Base-by-base conservation (phyloP, 2,113 vertebrate species). In the Panthera tigris region DNA sequence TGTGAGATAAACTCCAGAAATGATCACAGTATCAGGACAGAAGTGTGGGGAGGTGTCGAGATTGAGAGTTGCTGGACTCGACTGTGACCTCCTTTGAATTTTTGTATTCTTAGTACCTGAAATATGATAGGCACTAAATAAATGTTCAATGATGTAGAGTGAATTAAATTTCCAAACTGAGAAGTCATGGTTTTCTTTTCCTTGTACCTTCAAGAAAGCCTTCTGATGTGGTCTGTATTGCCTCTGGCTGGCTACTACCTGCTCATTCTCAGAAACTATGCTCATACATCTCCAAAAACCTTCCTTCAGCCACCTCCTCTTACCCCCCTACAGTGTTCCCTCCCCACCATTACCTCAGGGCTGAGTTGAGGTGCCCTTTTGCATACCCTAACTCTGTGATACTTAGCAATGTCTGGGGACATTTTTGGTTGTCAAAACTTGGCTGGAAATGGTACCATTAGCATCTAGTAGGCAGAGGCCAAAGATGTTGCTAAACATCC, bases 251-350 rank as follows among this genome's bases (percentile, higher is more conserved):
- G 74, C 63, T 45, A 16, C 8, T 23, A 68, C 36, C 39, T 48
- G 25, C 33, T 41, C 19, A 18, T 55, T 69, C 21, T 66, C 69
- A 50, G 73, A 33, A 27, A 66, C 33, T 15, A 16, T 48, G 23
- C 12, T 39, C 0, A 39, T 7, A 15, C 1, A 0, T 73, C 45
- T 97, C 73, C 16, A n/a, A 50, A 71, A 48, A 2, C 1, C 16
- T 95, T 61, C 25, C 61, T 76, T 41, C 48, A 66, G 33, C 33
- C 29, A 71, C 36, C 1, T 10, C 50, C 4, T 27, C 2, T 55
- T 13, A 41, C 4, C 7, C 39, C 65, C 1, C 31, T 41, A 8
- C 1, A 31, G 3, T 69, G 13, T 31, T 12, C 11, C 31, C 2
- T 13, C 1, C 12, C 6, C 48, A 55, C 50, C 33, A 57, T 13